Evolutionary conservation across 2,797 vertebrate species (phyloP).

Genomic region (Sebastiscus tertius): DNA sequence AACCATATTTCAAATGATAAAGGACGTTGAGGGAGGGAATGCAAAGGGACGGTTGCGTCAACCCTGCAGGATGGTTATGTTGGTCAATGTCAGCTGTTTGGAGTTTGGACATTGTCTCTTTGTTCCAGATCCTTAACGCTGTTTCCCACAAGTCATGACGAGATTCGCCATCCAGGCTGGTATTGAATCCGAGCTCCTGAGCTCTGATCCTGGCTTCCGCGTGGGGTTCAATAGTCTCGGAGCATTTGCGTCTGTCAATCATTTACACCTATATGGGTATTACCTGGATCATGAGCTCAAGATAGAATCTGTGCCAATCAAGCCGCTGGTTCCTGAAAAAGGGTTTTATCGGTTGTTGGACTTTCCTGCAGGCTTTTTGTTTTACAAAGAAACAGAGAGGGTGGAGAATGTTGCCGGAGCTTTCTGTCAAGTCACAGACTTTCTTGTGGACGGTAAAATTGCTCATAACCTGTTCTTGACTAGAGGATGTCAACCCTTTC

Average conservation of each 20-base stretch:
- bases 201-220: constrained; percentile 85
- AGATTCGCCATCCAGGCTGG: constrained; percentile 72
- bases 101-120: constrained; percentile 91
- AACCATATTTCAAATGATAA: constrained; percentile 84
- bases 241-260: constrained; percentile 93
- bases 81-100: constrained; percentile 92
- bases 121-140: constrained; percentile 77
- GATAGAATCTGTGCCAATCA: constrained; percentile 80
- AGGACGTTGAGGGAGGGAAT: not conserved
- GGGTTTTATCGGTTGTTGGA: constrained; percentile 73
- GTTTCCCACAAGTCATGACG: constrained; percentile 79
- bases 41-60: not conserved
- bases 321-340: constrained; percentile 73
- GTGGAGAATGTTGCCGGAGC: constrained; percentile 69
- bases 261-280: constrained; percentile 91
- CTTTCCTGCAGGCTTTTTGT: constrained; percentile 87
- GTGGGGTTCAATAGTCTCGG: constrained; percentile 95
- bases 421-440: constrained; percentile 84
- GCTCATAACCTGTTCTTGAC: constrained; percentile 91
- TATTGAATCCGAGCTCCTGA: constrained; percentile 89
- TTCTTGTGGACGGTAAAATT: constrained; percentile 80
- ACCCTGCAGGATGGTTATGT: constrained; percentile 75
- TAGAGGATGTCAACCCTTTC: constrained; percentile 82
- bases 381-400: constrained; percentile 78
- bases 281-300: constrained; percentile 85